Base-by-base conservation (phyloP, 1,140 invertebrate genomes). In the Meloidogyne hapla region DNA sequence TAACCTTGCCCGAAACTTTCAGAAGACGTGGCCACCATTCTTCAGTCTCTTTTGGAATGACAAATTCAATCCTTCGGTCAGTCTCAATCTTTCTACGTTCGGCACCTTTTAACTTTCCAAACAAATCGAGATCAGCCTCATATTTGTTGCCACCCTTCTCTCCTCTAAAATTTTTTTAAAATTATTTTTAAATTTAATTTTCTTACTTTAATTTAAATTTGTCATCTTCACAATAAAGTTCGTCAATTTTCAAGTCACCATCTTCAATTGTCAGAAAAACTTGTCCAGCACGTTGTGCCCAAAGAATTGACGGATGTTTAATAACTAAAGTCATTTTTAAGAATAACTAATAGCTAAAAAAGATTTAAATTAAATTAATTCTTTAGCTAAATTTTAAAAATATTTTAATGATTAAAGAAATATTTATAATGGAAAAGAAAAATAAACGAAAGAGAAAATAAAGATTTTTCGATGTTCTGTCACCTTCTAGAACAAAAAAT, bases 11-110 rank as follows among this genome's bases (percentile, higher is more conserved):
- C 63, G 68, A 69, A 1, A 77, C 76, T 45, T 83, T 84, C 38
- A 82, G 61, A 15, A 83, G 70, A 21, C 81, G 76, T 28, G 81
- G 81, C 81, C 81, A 83, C 81, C 81, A 83, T 63, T 85, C 75
- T 28, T 75, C 69, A 18, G 38, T 76, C 62, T 83, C 81, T 42
- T 83, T 83, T 4, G 80, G 80, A 38, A 83, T 79, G n/a, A 85
- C 66, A n/a, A 83, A 68, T 65, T 83, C 81, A 25, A 83, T 63
- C 21, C 77, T 82, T 18, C 81, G 82, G 56, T 81, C 69, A 26
- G 80, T 80, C 3, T 77, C 77, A 65, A 83, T 69, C 45, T 85
- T 80, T 13, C 83, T 82, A 23, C 71, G 61, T 38, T 82, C 77
- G 21, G 23, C 64, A 18, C 76, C 76, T n/a, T 83, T 83, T 6